Evolutionary conservation across 2,113 vertebrate genomes (phyloP).

Genomic region (Terrapene triunguis): DNA sequence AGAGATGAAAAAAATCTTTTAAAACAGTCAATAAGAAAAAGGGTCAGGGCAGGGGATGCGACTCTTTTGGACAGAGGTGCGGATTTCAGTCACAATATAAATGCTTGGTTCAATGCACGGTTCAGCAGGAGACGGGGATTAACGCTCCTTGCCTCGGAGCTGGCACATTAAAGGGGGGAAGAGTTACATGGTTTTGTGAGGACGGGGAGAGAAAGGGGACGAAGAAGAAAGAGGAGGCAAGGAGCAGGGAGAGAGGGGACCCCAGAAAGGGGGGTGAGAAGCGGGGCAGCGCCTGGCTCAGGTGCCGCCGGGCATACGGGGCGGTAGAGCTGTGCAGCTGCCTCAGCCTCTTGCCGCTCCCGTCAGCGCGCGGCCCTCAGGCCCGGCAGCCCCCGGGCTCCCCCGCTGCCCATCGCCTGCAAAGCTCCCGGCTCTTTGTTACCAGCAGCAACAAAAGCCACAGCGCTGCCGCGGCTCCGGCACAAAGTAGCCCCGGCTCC

Average conservation of each 20-base stretch:
- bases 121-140: background rate
- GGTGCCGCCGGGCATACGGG: background rate
- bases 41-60: background rate
- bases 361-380: slow-evolving; percentile 9
- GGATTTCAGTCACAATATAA: background rate
- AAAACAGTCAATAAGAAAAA: background rate
- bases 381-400: background rate
- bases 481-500: background rate
- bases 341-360: background rate
- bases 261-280: background rate
- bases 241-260: accelerated
- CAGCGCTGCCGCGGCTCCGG: background rate
- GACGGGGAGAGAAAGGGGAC: background rate
- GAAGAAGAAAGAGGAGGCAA: background rate
- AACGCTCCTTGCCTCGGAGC: background rate
- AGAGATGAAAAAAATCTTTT: too few relatives aligned
- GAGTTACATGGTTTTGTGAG: background rate
- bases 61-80: background rate
- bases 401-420: background rate
- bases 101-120: background rate
- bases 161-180: background rate
- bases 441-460: background rate
- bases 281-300: accelerated
- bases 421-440: background rate
- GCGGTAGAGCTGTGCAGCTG: background rate